phyloP scores from a whole-genome alignment of 2,888 invertebrate species.

The Apamea sordens region DNA sequence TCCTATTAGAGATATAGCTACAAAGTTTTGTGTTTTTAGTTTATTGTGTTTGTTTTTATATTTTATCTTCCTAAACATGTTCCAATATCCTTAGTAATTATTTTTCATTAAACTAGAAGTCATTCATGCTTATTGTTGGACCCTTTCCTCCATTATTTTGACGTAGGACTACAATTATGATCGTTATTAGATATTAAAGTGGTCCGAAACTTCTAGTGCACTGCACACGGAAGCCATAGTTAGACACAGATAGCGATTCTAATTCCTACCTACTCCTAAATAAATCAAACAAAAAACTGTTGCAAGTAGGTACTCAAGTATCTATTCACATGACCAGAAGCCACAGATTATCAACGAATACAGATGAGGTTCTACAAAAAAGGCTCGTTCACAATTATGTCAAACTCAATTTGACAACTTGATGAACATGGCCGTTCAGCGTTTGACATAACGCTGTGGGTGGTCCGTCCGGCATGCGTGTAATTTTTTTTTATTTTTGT shows the following conservation, averaged over 20 bases:
- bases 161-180: too few relatives aligned
- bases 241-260: background rate
- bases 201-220: background rate
- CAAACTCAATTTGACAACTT: slow-evolving; percentile 89
- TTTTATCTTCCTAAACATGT: background rate
- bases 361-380: slow-evolving; percentile 77
- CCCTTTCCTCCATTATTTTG: background rate
- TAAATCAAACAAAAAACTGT: slow-evolving; percentile 40
- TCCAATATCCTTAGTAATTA: background rate
- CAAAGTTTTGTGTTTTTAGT: too few relatives aligned
- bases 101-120: background rate
- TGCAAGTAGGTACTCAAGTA: slow-evolving; percentile 43
- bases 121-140: background rate
- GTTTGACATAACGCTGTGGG: slow-evolving; percentile 87
- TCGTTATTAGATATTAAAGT: background rate
- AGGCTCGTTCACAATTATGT: slow-evolving; percentile 87
- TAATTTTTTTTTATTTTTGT: slow-evolving; percentile 79
- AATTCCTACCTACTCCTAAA: slow-evolving; percentile 17
- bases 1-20: background rate
- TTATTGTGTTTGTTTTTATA: background rate
- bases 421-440: slow-evolving; percentile 86
- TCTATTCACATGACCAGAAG: slow-evolving; percentile 74
- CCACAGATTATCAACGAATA: slow-evolving; percentile 73
- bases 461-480: slow-evolving; percentile 83
- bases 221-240: slow-evolving; percentile 1